Percentiles rank a stretch among this genome's conserved stretches.
Conservation (phyloP, 2,113 vertebrate genomes). For the Macrotis lagotis region DNA sequence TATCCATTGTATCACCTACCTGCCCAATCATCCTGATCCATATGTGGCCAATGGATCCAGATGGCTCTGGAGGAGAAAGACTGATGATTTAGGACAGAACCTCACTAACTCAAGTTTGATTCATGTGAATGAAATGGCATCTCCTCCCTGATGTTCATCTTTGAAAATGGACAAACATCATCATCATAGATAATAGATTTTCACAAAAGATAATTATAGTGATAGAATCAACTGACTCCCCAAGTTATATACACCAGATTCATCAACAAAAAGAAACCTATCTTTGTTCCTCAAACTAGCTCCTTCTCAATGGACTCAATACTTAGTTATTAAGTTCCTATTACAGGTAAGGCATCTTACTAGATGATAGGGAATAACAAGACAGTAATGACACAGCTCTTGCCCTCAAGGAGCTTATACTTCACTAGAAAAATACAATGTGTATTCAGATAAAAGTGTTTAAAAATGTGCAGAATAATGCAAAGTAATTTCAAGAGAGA, state of each 20-base stretch:
- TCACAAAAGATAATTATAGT: not conserved
- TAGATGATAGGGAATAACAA: slow-evolving; percentile 27
- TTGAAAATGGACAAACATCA: no score
- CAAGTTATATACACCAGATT: not conserved
- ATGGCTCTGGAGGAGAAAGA: no score
- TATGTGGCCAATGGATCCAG: no score
- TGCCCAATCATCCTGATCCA: no score
- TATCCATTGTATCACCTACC: no score
- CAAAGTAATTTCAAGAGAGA: not conserved
- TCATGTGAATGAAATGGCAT: no score
- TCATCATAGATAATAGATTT: not conserved
- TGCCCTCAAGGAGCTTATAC: not conserved
- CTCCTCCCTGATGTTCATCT: no score
- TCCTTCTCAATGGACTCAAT: not conserved
- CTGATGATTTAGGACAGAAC: no score
- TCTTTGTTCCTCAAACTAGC: not conserved
- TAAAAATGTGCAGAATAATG: not conserved
- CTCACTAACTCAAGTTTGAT: no score
- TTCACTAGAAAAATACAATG: not conserved
- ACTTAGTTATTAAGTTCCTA: not conserved
- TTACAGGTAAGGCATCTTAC: slow-evolving; percentile 27
- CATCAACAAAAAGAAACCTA: not conserved
- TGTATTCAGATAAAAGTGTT: not conserved
- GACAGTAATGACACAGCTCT: slow-evolving; percentile 32
- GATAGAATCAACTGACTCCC: slow-evolving; percentile 13